Conservation (phyloP, 2,888 invertebrate genomes). For the Nezara viridula region DNA sequence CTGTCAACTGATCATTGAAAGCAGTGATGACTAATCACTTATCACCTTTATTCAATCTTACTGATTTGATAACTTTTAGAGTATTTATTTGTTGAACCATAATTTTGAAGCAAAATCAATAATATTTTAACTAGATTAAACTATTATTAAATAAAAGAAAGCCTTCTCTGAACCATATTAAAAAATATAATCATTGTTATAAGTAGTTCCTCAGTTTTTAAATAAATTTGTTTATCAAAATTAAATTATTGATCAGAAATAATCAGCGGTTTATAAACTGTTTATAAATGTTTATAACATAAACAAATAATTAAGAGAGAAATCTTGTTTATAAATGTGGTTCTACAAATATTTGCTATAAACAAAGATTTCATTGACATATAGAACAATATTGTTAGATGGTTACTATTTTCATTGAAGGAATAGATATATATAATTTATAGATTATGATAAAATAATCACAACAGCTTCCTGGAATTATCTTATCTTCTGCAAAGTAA, state of each 20-base stretch:
- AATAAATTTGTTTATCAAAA: background rate
- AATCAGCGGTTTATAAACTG: background rate
- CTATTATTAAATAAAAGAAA: background rate
- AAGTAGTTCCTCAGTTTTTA: background rate
- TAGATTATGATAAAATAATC: background rate
- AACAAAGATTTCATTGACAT: background rate
- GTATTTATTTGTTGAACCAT: background rate
- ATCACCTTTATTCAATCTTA: constrained; percentile 24
- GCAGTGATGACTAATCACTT: constrained; percentile 28
- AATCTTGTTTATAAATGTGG: background rate
- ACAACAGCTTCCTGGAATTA: background rate
- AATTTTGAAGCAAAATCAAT: background rate
- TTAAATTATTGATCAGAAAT: background rate
- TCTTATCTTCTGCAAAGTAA: background rate
- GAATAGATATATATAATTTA: background rate
- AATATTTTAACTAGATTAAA: background rate
- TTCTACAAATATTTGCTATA: background rate
- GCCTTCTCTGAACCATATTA: background rate
- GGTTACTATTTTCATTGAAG: background rate
- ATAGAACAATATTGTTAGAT: background rate
- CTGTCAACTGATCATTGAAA: constrained; percentile 8
- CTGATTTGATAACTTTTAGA: background rate
- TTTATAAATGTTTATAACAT: background rate
- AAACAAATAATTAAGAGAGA: background rate
- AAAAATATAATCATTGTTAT: background rate